These are phyloP conservation scores for Fragum whitleyi DNA, from an alignment of 2,888 invertebrate species.

Conservation along the genomic window DNA sequence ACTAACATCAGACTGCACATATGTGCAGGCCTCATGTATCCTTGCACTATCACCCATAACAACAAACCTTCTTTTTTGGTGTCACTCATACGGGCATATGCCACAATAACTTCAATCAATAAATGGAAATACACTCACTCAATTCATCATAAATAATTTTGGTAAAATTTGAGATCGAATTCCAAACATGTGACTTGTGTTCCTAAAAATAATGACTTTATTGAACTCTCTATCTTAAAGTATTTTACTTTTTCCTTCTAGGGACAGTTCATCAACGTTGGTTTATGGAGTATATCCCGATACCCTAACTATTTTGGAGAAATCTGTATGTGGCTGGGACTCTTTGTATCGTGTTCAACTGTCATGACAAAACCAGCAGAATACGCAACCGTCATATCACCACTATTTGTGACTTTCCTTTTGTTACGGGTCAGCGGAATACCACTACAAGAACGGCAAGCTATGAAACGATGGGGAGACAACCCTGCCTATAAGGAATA, in stretches of 20 bases:
- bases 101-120: too few relatives aligned
- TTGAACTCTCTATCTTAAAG: too few relatives aligned
- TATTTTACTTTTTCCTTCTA: slow-evolving; percentile 64
- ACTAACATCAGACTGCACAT: too few relatives aligned
- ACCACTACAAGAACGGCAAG: slow-evolving; percentile 83
- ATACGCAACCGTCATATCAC: slow-evolving; percentile 80
- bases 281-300: slow-evolving; percentile 82
- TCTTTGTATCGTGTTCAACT: slow-evolving; percentile 77
- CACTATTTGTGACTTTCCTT: slow-evolving; percentile 82
- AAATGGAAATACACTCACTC: too few relatives aligned
- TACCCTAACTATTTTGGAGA: slow-evolving; percentile 85
- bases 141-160: too few relatives aligned
- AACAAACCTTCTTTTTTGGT: too few relatives aligned
- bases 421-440: slow-evolving; percentile 84
- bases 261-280: slow-evolving; percentile 80
- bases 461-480: slow-evolving; percentile 82
- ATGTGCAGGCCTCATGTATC: too few relatives aligned
- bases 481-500: slow-evolving; percentile 82
- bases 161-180: too few relatives aligned
- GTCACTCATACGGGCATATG: too few relatives aligned
- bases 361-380: slow-evolving; percentile 74
- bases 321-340: slow-evolving; percentile 83
- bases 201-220: too few relatives aligned
- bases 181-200: too few relatives aligned
- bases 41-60: too few relatives aligned